phyloP scores from a whole-genome alignment of 1,140 invertebrate species.

The Panagrolaimus sp. region DNA sequence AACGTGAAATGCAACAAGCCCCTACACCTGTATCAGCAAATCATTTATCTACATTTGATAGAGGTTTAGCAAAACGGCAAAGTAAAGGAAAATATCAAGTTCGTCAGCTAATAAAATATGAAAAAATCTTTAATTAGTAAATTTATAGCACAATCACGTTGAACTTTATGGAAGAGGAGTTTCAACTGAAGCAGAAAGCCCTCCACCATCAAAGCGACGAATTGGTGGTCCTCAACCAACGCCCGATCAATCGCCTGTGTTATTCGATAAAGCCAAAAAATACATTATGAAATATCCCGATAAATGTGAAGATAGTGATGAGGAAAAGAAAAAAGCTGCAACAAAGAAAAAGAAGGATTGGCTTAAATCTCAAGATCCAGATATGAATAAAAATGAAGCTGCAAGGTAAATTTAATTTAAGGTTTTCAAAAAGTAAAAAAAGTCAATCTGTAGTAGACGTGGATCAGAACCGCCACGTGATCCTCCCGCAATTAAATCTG shows the following conservation, averaged over 20 bases:
- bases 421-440: neutral
- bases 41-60: constrained; percentile 49
- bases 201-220: constrained; percentile 32
- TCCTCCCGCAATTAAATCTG: neutral
- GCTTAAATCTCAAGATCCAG: constrained; percentile 10
- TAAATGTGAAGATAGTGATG: constrained; percentile 34
- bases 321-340: constrained; percentile 20
- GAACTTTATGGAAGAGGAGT: constrained; percentile 54
- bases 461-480: constrained; percentile 34
- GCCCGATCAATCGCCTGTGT: constrained; percentile 50
- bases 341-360: constrained; percentile 18
- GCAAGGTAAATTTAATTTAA: neutral
- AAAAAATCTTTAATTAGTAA: neutral
- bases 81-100: constrained; percentile 58
- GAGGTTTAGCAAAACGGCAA: constrained; percentile 53
- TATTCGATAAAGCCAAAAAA: constrained; percentile 57
- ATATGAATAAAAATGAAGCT: constrained; percentile 18
- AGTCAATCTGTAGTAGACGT: constrained; percentile 16
- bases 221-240: constrained; percentile 55
- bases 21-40: constrained; percentile 19
- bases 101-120: neutral
- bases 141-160: constrained; percentile 45
- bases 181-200: constrained; percentile 53
- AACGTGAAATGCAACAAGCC: constrained; percentile 15
- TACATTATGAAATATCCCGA: constrained; percentile 50